Base-by-base conservation (phyloP, 2,888 invertebrate genomes). In the Drosophila formosana region DNA sequence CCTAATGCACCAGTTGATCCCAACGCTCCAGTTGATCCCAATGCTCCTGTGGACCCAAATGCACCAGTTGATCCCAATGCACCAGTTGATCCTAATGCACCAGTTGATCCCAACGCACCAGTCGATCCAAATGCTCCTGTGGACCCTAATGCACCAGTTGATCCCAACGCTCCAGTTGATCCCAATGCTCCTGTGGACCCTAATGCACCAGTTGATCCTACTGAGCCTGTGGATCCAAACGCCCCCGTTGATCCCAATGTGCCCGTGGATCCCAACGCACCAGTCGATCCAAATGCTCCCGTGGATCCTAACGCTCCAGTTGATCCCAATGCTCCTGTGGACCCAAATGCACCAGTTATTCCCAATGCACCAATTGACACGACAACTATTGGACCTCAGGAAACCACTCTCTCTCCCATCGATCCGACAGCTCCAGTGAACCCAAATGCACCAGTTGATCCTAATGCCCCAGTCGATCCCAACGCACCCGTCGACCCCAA, bases 361-460 rank as follows among this genome's bases (percentile, higher is more conserved):
- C 76, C 76, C 8, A 80, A 64, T 37, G 71, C 72, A 7, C 76
- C 79, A 50, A 72, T 66, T 0, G 50, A 66, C 18, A 18, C 18
- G 18, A 18, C 18, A 18, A 18, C 18, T 18, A 18, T 18, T 18
- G 18, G 18, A 18, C 18, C 18, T 18, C 18, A 18, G 18, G 18
- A 18, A 18, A 18, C 18, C 18, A 18, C 18, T 18, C 18, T 18
- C 18, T 18, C 18, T 28, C 77, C 72, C 0, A 66, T 53, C 0
- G 61, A 62, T 0, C 71, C 73, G 4, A 73, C 64, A 25, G 45
- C 49, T 2, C 61, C 75, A 7, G 63, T 53, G 0, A 58, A 58
- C 28, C 70, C 74, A 3, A 58, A 45, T 30, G 39, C 67, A 2
- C 53, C 75, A 13, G 53, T 66, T 0, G 52, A 65, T 50, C 64